Base-by-base conservation (phyloP, 2,113 vertebrate genomes). In the Vicugna pacos region DNA sequence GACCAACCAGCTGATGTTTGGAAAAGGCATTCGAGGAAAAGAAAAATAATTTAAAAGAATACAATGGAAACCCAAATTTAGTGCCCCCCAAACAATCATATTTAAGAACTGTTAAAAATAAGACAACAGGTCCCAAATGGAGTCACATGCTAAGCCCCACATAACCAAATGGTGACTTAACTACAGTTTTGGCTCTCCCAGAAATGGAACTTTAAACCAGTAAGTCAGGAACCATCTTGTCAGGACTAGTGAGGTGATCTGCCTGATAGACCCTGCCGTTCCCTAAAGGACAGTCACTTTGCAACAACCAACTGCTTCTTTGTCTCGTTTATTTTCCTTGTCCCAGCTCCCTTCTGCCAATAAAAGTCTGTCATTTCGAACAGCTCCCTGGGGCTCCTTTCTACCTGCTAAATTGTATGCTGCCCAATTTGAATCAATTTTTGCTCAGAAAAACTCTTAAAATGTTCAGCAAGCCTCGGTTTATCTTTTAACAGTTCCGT, bases 21-120 rank as follows among this genome's bases (percentile, higher is more conserved):
- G 91, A 86, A 93, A 97, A 42, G 42, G 30, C 81, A 88, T 69
- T 58, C 26, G 24, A 97, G 90, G 88, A 97, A 94, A 88, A 73
- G 60, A 92, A 85, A 92, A 97, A 73, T 60, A 24, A 96, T 91
- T 97, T 96, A 96, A 83, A 93, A 91, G 62, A 91, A 64, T 75
- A 62, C n/a, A 96, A 28, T 11, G 5, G 26, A 58, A 73, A 17
- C 35, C 46, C 38, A 7, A 80, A 77, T 56, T 76, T 32, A 14
- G 28, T 30, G 48, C 8, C 75, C 76, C 72, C 80, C 4, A 75
- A 87, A 81, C 67, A 75, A 79, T 85, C n/a, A 67, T 92, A 75
- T 88, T 86, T 77, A 93, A 94, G 64, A 83, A 82, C 38, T 54
- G 38, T 87, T 60, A 79, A 85, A 83, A 95, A 60, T 15, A 77